Evolutionary conservation across 2,888 invertebrate species (phyloP), one percentile per base, ranked within the genome.

Genomic region (Himalopsyche tibetana): DNA sequence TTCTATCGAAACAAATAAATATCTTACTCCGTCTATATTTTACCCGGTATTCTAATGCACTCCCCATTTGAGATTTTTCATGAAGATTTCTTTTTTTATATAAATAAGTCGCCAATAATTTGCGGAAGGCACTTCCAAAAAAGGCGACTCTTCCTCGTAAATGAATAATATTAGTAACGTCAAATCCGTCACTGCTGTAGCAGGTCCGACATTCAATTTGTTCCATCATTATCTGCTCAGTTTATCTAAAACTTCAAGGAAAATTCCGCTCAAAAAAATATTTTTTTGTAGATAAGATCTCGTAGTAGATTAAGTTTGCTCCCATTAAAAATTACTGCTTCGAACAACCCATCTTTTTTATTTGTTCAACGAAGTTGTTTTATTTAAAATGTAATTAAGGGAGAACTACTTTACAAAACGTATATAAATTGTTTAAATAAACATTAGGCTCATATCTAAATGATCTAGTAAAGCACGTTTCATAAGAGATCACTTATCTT

Each of bases 341-440:
- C 74, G 1, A 38, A 11, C 74, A 36, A 38, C 74, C 9, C 36
- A 38, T 38, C 12, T 12, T 74, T 38, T 74, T 36, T 74, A 74
- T 36, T 28, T 74, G 12, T 74, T 74, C 38, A 38, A 74, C 28
- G 74, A 74, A 74, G 74, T 28, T 12, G 69, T 19, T 36, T 74
- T 11, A 12, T 74, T 69, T 74, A 74, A 74, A 74, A 74, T 15
- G 74, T 74, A 74, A 74, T 74, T 74, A 74, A 74, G 38, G 74
- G 36, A 36, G n/a, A 36, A 74, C 11, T 69, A 69, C 9, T 69
- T 69, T 69, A 28, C 19, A 56, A n/a, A 69, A n/a, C 69, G 45
- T 45, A 69, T 36, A 38, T 36, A 74, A 19, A 74, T 36, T 74
- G 74, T 36, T 74, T 74, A 36, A 38, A 74, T 15, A 74, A 74